Base-by-base conservation (phyloP, 2,113 vertebrate genomes). In the Odocoileus hemionus region DNA sequence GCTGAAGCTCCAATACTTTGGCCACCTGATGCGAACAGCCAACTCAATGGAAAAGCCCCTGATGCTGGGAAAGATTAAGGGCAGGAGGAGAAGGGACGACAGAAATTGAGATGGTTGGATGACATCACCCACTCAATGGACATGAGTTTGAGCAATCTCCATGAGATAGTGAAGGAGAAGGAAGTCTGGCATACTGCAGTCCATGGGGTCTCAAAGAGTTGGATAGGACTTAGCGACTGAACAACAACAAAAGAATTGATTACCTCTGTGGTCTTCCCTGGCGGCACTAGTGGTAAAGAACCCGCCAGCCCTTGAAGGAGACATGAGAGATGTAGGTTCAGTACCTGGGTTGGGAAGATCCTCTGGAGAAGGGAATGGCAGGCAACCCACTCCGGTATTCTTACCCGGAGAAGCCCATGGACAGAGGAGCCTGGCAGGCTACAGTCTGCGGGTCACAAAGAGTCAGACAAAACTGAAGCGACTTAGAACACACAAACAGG, bases 271-370 rank as follows among this genome's bases (percentile, higher is more conserved):
- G 19, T 10, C 10, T 70, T 70, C 19, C 67, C 19, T 23, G 67
- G 2, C 0, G 0, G 67, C n/a, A 23, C 67, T 23, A 70, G 17
- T 39, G 19, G n/a, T 70, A 23, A 70, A 39, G 67, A 70, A 23
- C 10, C n/a, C 5, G 0, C 1, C n/a, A 6, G 10, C n/a, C n/a
- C 19, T 6, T 12, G 5, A 19, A 70, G 19, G 10, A 70, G n/a
- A 70, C 67, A 23, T 23, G 23, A 23, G 19, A 70, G n/a, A 39
- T 39, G 19, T 12, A 19, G 67, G 5, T 23, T 70, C n/a, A 39
- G 12, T 23, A 10, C n/a, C n/a, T 39, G 67, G 19, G n/a, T 70
- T 0, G 0, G 67, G 39, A 70, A 70, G n/a, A 39, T 36, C n/a
- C 19, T 23, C n/a, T 70, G 67, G n/a, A 39, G n/a, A 70, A 70